phyloP scores from a whole-genome alignment of 2,113 vertebrate species.

The Leptodactylus fuscus region DNA sequence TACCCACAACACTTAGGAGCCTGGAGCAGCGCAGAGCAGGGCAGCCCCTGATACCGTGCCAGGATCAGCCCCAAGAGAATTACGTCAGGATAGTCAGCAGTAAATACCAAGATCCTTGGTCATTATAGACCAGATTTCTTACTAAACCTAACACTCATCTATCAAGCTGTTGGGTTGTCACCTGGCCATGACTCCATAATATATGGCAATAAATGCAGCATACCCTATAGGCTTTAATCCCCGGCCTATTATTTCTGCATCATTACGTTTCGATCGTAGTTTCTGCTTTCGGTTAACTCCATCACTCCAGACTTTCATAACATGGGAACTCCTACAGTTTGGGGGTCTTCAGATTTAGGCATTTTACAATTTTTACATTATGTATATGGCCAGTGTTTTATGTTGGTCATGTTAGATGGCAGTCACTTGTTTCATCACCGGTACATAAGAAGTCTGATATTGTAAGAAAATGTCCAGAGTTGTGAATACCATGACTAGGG shows the following conservation, averaged over 20 bases:
- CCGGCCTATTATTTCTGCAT: neutral
- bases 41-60: neutral
- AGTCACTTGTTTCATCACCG: too few species aligned
- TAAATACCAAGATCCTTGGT: neutral
- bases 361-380: neutral
- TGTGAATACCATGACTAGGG: neutral
- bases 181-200: neutral
- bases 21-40: neutral
- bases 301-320: neutral
- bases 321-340: neutral
- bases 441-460: too few species aligned
- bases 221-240: neutral
- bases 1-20: neutral
- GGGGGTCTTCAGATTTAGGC: neutral
- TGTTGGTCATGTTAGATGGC: neutral
- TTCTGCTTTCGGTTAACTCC: neutral
- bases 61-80: neutral
- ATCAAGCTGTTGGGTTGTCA: neutral
- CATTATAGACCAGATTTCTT: neutral
- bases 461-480: neutral
- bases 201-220: neutral
- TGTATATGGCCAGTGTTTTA: neutral
- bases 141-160: neutral
- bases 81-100: neutral
- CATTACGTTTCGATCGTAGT: neutral